These are phyloP conservation scores for Telmatochromis brichardi DNA, from an alignment of 2,113 vertebrate genomes.

Conservation along the genomic window DNA sequence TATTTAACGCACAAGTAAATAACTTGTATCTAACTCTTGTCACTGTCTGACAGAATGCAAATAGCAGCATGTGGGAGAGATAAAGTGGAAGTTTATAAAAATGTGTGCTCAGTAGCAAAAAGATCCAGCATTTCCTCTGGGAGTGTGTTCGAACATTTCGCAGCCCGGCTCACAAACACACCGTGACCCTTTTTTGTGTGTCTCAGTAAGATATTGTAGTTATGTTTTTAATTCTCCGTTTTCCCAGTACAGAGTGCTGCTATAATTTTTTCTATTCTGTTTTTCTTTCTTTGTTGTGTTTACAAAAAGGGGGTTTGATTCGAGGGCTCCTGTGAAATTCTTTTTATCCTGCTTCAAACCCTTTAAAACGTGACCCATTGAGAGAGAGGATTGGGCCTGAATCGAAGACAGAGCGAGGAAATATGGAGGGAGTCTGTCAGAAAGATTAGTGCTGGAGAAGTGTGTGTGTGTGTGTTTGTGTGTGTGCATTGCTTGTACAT, in stretches of 20 bases:
- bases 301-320: background rate
- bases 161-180: background rate
- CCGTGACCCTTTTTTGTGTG: background rate
- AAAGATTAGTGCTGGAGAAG: slow-evolving; percentile 18
- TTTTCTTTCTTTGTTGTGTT: slow-evolving; percentile 1
- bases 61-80: background rate
- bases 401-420: background rate
- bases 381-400: slow-evolving; percentile 7
- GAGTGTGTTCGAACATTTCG: background rate
- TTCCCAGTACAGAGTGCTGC: background rate
- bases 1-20: background rate
- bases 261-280: background rate
- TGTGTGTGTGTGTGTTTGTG: background rate
- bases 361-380: slow-evolving; percentile 6
- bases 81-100: background rate
- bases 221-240: background rate
- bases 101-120: background rate
- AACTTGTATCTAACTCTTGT: background rate
- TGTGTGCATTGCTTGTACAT: background rate
- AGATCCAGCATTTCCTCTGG: background rate
- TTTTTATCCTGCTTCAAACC: slow-evolving; percentile 29
- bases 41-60: background rate
- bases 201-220: background rate
- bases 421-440: slow-evolving; percentile 11
- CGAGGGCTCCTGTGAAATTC: slow-evolving; percentile 21